Percentiles rank a stretch among this genome's conserved stretches.
Evolutionary conservation across 1,140 invertebrate species (phyloP).

Genomic region (Oscheius sp.): DNA sequence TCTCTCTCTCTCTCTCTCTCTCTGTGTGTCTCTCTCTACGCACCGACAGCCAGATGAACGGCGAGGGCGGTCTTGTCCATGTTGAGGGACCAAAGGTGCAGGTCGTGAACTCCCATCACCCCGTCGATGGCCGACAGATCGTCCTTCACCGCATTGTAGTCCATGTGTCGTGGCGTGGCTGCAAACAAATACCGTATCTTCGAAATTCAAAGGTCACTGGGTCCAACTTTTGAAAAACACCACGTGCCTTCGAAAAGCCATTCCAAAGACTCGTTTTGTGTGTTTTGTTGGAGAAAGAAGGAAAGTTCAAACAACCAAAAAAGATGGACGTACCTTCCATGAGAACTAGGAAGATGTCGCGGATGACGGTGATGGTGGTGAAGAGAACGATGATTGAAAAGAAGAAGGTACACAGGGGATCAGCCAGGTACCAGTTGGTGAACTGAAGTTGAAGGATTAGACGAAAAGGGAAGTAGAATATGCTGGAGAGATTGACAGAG

Average conservation of each 20-base stretch:
- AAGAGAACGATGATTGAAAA: conserved; percentile 89
- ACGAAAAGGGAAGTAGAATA: neutral
- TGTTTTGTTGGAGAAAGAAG: neutral
- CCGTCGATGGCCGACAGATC: conserved; percentile 80
- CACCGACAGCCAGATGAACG: conserved; percentile 43
- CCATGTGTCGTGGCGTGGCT: conserved; percentile 79
- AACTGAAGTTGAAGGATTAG: conserved; percentile 62
- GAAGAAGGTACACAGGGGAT: conserved; percentile 95
- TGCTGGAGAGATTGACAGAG: neutral
- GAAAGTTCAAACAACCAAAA: neutral
- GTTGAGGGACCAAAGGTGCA: conserved; percentile 91
- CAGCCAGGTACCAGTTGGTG: conserved; percentile 80
- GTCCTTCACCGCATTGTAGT: conserved; percentile 78
- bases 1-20: neutral
- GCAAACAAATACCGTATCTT: neutral
- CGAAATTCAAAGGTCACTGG: neutral
- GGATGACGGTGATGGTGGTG: conserved; percentile 87
- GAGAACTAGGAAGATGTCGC: conserved; percentile 82
- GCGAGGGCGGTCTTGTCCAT: conserved; percentile 73
- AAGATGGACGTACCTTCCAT: conserved; percentile 73
- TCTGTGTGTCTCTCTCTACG: neutral
- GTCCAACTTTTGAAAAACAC: neutral
- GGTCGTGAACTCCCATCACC: conserved; percentile 85
- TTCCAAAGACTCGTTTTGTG: too few relatives aligned
- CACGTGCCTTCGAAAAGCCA: neutral